A percentile compares a stretch with the other conserved stretches of the same genome.
Conservation (phyloP, 2,797 vertebrate species). For the Yasuhikotakia modesta region DNA sequence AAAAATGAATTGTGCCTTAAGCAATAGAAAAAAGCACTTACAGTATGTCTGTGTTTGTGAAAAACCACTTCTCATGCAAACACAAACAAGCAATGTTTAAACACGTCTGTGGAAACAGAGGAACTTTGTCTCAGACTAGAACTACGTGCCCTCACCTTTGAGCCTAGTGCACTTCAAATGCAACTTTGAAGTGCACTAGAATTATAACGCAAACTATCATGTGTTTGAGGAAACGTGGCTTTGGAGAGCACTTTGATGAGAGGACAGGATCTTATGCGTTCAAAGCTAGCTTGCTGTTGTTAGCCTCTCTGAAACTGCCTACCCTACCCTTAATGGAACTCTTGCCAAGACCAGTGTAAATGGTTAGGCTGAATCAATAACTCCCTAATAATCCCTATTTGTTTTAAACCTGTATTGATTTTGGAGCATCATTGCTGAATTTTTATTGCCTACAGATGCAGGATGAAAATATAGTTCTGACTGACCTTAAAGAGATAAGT, state of each 20-base stretch:
- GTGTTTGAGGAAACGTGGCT: too few species aligned
- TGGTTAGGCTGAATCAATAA: background rate
- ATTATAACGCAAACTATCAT: too few species aligned
- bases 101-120: background rate
- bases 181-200: too few species aligned
- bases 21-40: background rate
- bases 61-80: background rate
- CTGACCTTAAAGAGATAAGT: background rate
- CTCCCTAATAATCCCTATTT: conserved; percentile 4
- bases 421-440: background rate
- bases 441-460: background rate
- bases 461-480: background rate
- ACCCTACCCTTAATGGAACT: background rate
- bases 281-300: too few species aligned
- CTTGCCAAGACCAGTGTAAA: background rate
- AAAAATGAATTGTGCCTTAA: background rate
- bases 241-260: too few species aligned
- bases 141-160: too few species aligned
- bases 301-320: too few species aligned
- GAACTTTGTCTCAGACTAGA: too few species aligned
- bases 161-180: too few species aligned
- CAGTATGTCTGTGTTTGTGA: background rate
- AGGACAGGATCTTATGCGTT: too few species aligned
- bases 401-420: background rate
- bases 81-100: background rate